phyloP scores from a whole-genome alignment of 2,888 invertebrate species.

The Portevinia maculata region DNA sequence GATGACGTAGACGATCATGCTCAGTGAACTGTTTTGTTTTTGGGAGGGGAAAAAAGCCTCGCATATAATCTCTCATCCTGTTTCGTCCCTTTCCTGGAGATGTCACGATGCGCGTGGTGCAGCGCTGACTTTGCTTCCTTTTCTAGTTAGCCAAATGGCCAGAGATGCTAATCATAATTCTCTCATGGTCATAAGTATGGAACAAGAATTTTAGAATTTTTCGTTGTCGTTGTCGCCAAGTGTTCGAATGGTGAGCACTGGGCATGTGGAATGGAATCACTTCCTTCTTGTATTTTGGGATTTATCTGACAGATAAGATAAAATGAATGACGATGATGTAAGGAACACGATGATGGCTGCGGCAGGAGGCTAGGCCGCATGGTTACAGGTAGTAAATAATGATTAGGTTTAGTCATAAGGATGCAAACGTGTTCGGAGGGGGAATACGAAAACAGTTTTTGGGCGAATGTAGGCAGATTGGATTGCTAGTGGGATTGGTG shows the following conservation, averaged over 20 bases:
- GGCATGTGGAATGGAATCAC: conserved; percentile 53
- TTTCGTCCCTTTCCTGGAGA: conserved; percentile 53
- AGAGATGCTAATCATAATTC: conserved; percentile 65
- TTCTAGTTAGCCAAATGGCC: conserved; percentile 13
- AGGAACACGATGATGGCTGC: conserved; percentile 48
- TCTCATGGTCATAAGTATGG: conserved; percentile 53
- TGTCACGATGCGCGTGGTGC: conserved; percentile 2
- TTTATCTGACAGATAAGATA: conserved; percentile 68
- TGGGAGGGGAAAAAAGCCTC: neutral
- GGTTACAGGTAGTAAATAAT: conserved; percentile 31
- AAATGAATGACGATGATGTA: conserved; percentile 56
- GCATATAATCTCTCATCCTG: conserved; percentile 63
- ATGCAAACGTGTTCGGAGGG: neutral
- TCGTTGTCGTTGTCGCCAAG: conserved; percentile 20
- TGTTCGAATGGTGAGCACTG: conserved; percentile 41
- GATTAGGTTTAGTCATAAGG: conserved; percentile 12
- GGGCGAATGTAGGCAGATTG: neutral
- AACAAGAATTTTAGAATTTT: conserved; percentile 61
- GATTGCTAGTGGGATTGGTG: too few species aligned
- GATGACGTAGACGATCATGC: conserved; percentile 47
- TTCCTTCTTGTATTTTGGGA: conserved; percentile 65
- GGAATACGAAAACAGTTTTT: neutral
- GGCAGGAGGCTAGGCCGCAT: conserved; percentile 32
- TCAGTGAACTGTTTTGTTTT: conserved; percentile 54
- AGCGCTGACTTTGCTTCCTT: conserved; percentile 8